A percentile compares a stretch with the other conserved stretches of the same genome.
Evolutionary conservation across 2,797 vertebrate genomes (phyloP).

Genomic region (Sandelia bainsii): DNA sequence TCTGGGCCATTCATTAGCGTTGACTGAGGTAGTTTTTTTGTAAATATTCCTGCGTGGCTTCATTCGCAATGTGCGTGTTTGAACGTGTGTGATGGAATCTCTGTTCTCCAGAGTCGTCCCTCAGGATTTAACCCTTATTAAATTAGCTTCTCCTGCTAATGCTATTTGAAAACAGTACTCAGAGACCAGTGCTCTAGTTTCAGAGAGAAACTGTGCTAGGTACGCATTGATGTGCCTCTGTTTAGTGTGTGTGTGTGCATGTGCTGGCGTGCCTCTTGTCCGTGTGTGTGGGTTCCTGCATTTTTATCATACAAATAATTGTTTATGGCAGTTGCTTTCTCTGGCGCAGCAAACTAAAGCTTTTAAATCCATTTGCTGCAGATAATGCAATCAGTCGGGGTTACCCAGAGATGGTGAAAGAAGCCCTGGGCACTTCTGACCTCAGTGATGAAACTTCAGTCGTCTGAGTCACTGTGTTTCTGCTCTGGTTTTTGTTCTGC

Average conservation of each 20-base stretch:
- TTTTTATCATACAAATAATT: constrained; percentile 71
- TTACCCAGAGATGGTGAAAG: constrained; percentile 57
- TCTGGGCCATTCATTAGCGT: no score
- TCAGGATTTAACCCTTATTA: constrained; percentile 54
- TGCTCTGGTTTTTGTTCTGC: constrained; percentile 57
- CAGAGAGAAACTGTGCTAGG: constrained; percentile 24
- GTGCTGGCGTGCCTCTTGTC: neutral
- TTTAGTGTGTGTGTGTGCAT: neutral
- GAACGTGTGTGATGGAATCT: constrained; percentile 45
- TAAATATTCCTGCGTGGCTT: neutral
- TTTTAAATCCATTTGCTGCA: constrained; percentile 72
- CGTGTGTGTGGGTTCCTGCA: constrained; percentile 31
- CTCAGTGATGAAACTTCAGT: constrained; percentile 58
- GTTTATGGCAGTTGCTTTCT: constrained; percentile 72
- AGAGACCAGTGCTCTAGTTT: constrained; percentile 57
- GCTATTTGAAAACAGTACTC: constrained; percentile 60
- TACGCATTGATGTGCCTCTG: constrained; percentile 13
- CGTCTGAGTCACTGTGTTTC: constrained; percentile 46
- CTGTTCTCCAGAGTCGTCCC: constrained; percentile 33
- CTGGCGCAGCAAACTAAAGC: constrained; percentile 72
- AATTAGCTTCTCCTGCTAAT: constrained; percentile 64
- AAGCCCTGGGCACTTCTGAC: constrained; percentile 56
- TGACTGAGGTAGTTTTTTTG: no score
- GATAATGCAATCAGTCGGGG: constrained; percentile 72
- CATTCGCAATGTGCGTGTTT: neutral